Base-by-base conservation (phyloP, 2,113 vertebrate genomes). In the Rhabdornis inornatus region DNA sequence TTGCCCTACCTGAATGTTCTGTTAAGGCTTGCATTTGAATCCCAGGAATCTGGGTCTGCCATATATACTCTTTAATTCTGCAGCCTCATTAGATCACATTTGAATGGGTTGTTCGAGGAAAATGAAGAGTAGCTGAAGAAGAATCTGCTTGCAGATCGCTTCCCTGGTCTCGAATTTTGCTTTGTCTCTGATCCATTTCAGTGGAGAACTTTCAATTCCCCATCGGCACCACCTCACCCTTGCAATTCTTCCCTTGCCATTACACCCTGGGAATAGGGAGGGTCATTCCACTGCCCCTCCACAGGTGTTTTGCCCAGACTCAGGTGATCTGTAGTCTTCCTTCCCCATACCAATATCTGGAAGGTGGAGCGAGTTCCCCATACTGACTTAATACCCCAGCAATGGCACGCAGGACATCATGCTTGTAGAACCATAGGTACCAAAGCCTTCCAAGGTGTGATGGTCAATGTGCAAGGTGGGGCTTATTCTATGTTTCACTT, bases 391-490 rank as follows among this genome's bases (percentile, higher is more conserved):
- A 28, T 7, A 9, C 20, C 45, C 23, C 45, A 56, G n/a, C 12
- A 45, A 14, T 3, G 50, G 24, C 3, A 2, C 2, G 0, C 21
- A 35, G 44, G 10, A 13, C 8, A 1, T 25, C 27, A 4, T 2
- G 2, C 33, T 53, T 31, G 10, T 10, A 25, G 53, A 59, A 33
- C 4, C 18, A 45, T 30, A 4, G 25, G 17, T 55, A 40, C 12
- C 35, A 75, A 74, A 84, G 28, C 12, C 35, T 5, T 0, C 45
- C 31, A 40, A 12, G 17, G 4, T 22, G 24, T 25, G 28, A 35
- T 61, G 9, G 30, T 77, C 27, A 8, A 1, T 14, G 13, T 44
- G 28, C 15, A 33, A 44, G 27, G 2, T 57, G 17, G 39, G 31
- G 14, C 6, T 64, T 63, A 15, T 68, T 60, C 52, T 33, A 31